Conservation (phyloP, 2,888 invertebrate genomes). For the Fragum whitleyi region DNA sequence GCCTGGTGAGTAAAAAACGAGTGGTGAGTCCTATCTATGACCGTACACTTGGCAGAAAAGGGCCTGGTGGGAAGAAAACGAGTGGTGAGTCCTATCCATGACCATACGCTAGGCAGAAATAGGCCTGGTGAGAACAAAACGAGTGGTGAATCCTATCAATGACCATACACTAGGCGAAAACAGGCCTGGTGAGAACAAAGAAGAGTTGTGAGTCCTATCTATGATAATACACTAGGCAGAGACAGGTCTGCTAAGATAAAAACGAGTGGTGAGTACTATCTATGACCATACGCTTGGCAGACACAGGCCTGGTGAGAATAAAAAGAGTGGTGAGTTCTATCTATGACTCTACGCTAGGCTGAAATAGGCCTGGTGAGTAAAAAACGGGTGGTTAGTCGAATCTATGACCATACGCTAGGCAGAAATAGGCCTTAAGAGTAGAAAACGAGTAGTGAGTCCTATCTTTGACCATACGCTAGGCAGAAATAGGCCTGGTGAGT, state of each 20-base stretch:
- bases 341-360: background rate
- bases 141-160: background rate
- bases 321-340: background rate
- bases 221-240: slow-evolving; percentile 76
- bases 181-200: background rate
- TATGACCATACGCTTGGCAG: background rate
- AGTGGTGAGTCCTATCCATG: slow-evolving; percentile 70
- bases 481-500: slow-evolving; percentile 61
- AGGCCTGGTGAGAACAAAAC: slow-evolving; percentile 63
- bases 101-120: slow-evolving; percentile 75
- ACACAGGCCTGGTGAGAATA: background rate
- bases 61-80: background rate
- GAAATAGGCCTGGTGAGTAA: no score
- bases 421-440: no score
- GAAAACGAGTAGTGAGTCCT: no score
- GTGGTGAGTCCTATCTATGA: background rate
- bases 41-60: background rate
- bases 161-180: background rate
- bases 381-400: no score
- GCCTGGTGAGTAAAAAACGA: slow-evolving; percentile 65
- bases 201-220: slow-evolving; percentile 67
- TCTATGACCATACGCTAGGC: no score
- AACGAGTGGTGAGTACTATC: background rate
- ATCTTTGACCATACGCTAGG: slow-evolving; percentile 75
- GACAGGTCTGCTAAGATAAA: slow-evolving; percentile 58